Base-by-base conservation (phyloP, 2,113 vertebrate species). In the Lagopus leucura region DNA sequence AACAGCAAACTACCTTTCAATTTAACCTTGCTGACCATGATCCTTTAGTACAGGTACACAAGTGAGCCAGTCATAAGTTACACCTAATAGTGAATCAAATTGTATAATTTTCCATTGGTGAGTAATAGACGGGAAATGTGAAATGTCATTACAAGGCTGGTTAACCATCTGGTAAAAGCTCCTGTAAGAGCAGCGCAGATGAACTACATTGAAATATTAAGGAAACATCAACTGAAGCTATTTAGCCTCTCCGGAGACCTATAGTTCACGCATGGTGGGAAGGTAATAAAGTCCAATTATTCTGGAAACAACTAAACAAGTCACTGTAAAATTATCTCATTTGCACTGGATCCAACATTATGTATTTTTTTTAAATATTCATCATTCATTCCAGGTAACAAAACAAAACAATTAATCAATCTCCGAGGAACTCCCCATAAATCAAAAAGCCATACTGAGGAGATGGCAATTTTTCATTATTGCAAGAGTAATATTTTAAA, bases 231-330 rank as follows among this genome's bases (percentile, higher is more conserved):
- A 93, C 88, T 90, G 94, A 92, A 92, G 90, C 94, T 70, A 92
- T 82, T 95, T 69, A 57, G 50, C 83, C 91, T 83, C 97, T 97
- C 97, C 70, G 42, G 98, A 97, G 97, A 96, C 43, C 88, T 63
- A 55, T 82, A 60, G 94, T 95, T 97, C 97, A 98, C 11, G 94
- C 97, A 96, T 96, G 97, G 97, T 87, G 90, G 96, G 93, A 90
- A 97, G 96, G 93, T 90, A 96, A 98, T 96, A 98, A 97, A 95
- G 96, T 94, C 83, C 97, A 96, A 92, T 98, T 98, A 97, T 98
- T 97, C 95, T 83, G 91, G 83, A 92, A 76, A 73, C 91, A 83
- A 92, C 96, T 85, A 92, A 95, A 94, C 94, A 88, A 96, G 92
- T 92, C 94, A 21, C 66, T 91, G 94, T 90, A 95, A 97, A 97